Conservation (phyloP, 2,888 invertebrate species). For the Tetrapedia diversipes region DNA sequence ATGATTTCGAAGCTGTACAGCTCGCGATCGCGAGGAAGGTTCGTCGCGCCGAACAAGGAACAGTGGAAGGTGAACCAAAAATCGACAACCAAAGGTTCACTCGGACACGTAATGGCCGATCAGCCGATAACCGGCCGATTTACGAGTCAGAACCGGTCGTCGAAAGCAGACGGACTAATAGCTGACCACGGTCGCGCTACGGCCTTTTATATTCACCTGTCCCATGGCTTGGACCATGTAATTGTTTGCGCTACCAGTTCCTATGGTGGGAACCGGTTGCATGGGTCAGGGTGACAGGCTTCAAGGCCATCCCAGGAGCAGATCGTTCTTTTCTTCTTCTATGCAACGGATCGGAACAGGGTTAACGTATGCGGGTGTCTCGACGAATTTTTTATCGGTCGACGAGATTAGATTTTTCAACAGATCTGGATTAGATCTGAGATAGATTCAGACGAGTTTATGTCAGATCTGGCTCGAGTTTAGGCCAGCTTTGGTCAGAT, state of each 20-base stretch:
- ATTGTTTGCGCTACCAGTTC: constrained; percentile 51
- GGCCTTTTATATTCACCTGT: constrained; percentile 73
- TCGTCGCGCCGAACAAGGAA: neutral
- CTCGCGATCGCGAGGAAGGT: neutral
- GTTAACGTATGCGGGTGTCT: neutral
- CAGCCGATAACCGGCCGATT: constrained; percentile 31
- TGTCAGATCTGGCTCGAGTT: no score
- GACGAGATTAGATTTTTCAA: no score
- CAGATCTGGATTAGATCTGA: neutral
- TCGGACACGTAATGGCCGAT: constrained; percentile 26
- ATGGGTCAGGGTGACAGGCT: constrained; percentile 30
- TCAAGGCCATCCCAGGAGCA: constrained; percentile 30
- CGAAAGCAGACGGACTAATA: constrained; percentile 70
- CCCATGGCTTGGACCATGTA: constrained; percentile 43
- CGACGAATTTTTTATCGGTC: neutral
- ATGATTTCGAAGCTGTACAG: neutral
- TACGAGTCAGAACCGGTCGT: constrained; percentile 61
- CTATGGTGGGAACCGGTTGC: constrained; percentile 50
- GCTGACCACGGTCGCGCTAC: constrained; percentile 59
- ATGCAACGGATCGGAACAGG: no score
- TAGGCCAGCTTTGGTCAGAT: no score
- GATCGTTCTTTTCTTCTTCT: no score
- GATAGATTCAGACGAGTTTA: neutral
- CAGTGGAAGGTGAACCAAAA: neutral
- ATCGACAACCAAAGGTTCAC: constrained; percentile 15